Evolutionary conservation across 2,113 vertebrate species (phyloP), one percentile per base, ranked within the genome.

Genomic region (Rana temporaria): DNA sequence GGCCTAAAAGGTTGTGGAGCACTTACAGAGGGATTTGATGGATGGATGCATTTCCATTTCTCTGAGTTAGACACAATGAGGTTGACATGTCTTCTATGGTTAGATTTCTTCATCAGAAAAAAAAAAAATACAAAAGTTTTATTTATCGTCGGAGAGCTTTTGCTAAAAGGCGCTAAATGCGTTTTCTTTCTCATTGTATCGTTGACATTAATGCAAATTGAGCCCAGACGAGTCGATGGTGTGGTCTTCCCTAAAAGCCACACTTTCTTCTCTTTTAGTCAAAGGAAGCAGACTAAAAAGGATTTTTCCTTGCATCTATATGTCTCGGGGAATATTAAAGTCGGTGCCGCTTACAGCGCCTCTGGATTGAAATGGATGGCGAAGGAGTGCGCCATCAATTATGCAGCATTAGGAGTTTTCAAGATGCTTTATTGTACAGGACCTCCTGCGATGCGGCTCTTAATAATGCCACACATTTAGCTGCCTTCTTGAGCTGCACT

Each of bases 341-440:
- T 18, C 6, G 26, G n/a, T 15, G 17, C 53, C 4, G 52, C 52
- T 32, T 68, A 30, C 38, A 38, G 56, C 55, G 20, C 30, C 42
- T 56, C 14, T n/a, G 18, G 22, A n/a, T 56, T 57, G 32, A 67
- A 67, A 67, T 68, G 42, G 64, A 5, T 34, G 63, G 52, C 24
- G 32, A 66, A 34, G 55, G 53, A 42, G 68, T 4, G 9, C 16
- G 4, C 9, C 68, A 71, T 80, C 55, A 62, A 80, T 80, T 70
- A 62, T 80, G 78, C 22, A 80, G 66, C 67, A 63, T n/a, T n/a
- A 20, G 26, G 78, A 59, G 65, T 38, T 59, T 30, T 70, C 26
- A 4, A 30, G 67, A 80, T 18, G 9, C 22, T 9, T 48, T 67
- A 8, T 34, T 2, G 26, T 15, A 20, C 59, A 20, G 4, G 3